These are phyloP conservation scores for Campaea margaritaria DNA, from an alignment of 2,888 invertebrate species.

Conservation along the genomic window DNA sequence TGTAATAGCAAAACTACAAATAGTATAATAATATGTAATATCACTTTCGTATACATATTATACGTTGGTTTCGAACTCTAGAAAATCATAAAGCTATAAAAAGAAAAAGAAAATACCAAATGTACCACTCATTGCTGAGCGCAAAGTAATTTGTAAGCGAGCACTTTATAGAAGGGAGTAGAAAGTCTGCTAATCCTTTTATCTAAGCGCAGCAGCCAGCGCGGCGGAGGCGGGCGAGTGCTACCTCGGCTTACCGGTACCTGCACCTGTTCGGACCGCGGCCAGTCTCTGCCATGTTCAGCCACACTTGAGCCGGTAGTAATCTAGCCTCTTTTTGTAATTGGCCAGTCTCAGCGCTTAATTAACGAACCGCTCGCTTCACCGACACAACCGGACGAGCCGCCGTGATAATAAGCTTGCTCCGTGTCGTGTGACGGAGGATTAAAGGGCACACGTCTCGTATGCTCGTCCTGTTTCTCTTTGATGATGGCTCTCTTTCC, in stretches of 20 bases:
- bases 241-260: constrained; percentile 52
- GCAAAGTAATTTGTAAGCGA: constrained; percentile 33
- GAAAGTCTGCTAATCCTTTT: constrained; percentile 76
- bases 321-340: constrained; percentile 67
- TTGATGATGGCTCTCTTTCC: constrained; percentile 4
- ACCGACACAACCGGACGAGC: constrained; percentile 45
- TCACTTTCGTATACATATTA: too few species aligned
- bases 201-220: constrained; percentile 74
- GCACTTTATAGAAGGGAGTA: constrained; percentile 55
- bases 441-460: constrained; percentile 24
- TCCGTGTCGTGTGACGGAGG: constrained; percentile 32
- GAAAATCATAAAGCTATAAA: background rate
- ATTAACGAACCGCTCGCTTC: constrained; percentile 61
- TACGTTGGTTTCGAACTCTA: background rate
- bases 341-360: constrained; percentile 61
- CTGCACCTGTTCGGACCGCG: constrained; percentile 61
- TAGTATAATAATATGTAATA: too few species aligned
- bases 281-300: constrained; percentile 56
- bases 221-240: constrained; percentile 55
- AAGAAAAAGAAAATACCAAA: constrained; percentile 19
- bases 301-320: constrained; percentile 59
- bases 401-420: constrained; percentile 33
- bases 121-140: constrained; percentile 41
- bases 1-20: too few species aligned
- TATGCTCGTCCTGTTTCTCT: constrained; percentile 8